phyloP scores from a whole-genome alignment of 2,113 vertebrate genomes.

The Geococcyx californianus region DNA sequence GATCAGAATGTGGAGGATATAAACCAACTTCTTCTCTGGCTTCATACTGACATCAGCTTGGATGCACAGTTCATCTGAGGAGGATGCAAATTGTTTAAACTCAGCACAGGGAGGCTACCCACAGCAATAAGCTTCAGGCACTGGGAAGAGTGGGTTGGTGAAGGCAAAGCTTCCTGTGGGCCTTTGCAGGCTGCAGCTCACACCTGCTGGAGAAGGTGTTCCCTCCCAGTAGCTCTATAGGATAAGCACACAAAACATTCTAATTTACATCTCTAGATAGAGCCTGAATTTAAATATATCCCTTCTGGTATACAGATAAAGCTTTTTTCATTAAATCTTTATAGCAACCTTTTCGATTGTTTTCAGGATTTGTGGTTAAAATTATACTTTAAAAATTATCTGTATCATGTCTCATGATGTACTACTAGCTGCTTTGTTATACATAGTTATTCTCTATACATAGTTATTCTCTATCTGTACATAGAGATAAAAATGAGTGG shows the following conservation, averaged over 20 bases:
- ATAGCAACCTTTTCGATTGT: neutral
- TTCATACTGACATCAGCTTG: neutral
- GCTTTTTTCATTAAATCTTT: neutral
- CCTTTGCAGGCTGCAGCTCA: neutral
- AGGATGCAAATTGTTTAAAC: neutral
- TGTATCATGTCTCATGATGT: neutral
- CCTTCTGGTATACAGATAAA: neutral
- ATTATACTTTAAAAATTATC: neutral
- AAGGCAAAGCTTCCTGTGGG: neutral
- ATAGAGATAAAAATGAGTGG: neutral
- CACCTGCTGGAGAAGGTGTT: neutral
- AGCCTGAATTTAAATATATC: neutral
- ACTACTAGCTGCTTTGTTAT: neutral
- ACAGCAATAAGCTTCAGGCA: neutral
- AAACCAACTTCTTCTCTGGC: neutral
- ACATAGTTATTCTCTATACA: neutral
- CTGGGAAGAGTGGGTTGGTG: neutral
- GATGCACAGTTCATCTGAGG: neutral
- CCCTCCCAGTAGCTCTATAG: neutral
- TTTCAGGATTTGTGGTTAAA: neutral
- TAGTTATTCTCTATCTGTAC: neutral
- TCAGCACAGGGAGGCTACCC: neutral
- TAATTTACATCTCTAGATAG: neutral
- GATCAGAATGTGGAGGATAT: neutral
- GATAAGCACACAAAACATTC: neutral